Evolutionary conservation across 2,888 invertebrate species (phyloP).

Genomic region (Junonia oenone): DNA sequence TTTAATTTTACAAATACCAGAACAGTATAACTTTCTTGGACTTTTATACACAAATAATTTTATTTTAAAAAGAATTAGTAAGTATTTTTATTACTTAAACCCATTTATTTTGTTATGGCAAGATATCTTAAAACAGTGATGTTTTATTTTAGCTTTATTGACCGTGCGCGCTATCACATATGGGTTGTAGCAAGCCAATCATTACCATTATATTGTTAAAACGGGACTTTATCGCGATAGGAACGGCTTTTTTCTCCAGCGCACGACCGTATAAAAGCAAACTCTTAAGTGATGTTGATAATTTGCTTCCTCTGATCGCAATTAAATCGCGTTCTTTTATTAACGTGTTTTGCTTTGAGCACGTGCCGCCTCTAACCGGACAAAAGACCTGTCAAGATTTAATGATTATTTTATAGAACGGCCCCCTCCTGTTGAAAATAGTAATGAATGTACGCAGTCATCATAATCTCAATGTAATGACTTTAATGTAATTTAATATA

Average conservation of each 20-base stretch:
- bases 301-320: slow-evolving; percentile 31
- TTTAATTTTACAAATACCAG: too few relatives aligned
- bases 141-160: neutral
- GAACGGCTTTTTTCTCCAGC: slow-evolving; percentile 1
- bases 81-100: neutral
- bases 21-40: neutral
- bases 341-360: slow-evolving; percentile 49
- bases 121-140: neutral
- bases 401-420: slow-evolving; percentile 41
- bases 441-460: slow-evolving; percentile 38
- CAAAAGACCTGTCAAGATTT: slow-evolving; percentile 33
- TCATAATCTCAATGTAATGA: slow-evolving; percentile 62
- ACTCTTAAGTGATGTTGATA: slow-evolving; percentile 12
- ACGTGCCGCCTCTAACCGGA: slow-evolving; percentile 44
- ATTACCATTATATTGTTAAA: slow-evolving; percentile 6
- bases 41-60: neutral
- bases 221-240: slow-evolving; percentile 2
- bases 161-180: neutral
- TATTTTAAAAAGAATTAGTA: too few relatives aligned
- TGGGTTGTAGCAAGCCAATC: neutral
- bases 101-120: neutral
- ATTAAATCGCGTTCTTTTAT: slow-evolving; percentile 41
- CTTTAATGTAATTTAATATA: slow-evolving; percentile 64
- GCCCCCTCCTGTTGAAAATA: slow-evolving; percentile 40
- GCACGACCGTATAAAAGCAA: slow-evolving; percentile 9